Conservation (phyloP, 2,113 vertebrate genomes). For the Microcebus ravelobensis region DNA sequence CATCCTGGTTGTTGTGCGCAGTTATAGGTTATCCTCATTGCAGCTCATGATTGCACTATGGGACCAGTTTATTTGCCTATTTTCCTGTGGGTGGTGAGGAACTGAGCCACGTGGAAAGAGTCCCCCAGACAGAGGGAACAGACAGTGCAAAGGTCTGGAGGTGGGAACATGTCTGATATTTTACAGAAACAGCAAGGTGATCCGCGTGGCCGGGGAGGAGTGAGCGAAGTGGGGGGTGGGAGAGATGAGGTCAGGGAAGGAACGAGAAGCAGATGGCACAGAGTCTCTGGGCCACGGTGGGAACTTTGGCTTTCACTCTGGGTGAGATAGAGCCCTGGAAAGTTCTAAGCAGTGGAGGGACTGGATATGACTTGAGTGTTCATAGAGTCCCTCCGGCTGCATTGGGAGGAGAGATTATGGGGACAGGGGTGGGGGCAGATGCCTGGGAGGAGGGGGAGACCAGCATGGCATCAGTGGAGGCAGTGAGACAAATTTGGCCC, state of each 20-base stretch:
- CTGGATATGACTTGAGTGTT: not conserved
- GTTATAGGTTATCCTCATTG: not conserved
- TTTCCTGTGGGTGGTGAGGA: not conserved
- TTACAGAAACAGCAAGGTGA: not conserved
- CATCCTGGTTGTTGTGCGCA: too few relatives aligned
- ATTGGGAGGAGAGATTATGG: not conserved
- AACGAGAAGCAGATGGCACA: not conserved
- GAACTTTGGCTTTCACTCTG: not conserved
- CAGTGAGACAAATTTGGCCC: not conserved
- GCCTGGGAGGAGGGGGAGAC: not conserved
- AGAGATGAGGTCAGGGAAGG: not conserved
- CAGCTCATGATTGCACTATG: fast-evolving
- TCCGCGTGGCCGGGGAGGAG: not conserved
- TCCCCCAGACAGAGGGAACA: not conserved
- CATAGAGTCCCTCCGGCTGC: not conserved
- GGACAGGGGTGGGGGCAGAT: not conserved
- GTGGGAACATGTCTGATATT: not conserved
- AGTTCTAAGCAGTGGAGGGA: not conserved
- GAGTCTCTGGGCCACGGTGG: too few relatives aligned
- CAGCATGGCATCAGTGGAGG: not conserved
- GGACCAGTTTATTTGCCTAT: not conserved
- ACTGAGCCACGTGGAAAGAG: not conserved
- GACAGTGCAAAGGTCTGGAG: conserved; percentile 29
- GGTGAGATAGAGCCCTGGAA: not conserved
- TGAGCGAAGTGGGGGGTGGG: too few relatives aligned